Base-by-base conservation (phyloP, 2,888 invertebrate species). In the Melieria picta region DNA sequence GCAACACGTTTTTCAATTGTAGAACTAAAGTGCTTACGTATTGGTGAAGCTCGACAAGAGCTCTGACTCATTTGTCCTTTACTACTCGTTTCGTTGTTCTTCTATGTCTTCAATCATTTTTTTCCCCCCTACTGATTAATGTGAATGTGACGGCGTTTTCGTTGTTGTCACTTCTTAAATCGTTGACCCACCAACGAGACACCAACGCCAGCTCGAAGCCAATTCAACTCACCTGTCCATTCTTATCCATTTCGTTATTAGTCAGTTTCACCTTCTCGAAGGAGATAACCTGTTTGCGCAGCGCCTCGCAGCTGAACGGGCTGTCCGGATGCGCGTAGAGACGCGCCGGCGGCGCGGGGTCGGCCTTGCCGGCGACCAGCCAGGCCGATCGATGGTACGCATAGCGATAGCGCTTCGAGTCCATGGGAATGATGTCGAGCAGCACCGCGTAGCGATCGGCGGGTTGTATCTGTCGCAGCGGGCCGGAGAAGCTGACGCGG, bases 191-290 rank as follows among this genome's bases (percentile, higher is more conserved):
- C 46, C 5, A 7, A 5, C 5, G 13, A 47, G 13, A 47, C 56
- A 16, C 30, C 13, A 65, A 13, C 42, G 45, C 56, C 47, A n/a
- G 11, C 43, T 45, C 50, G 16, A 3, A 63, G 46, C 46, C 62
- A 5, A 48, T 58, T 69, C 63, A 10, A 89, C 93, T 90, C 88
- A 97, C 97, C 90, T 97, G 96, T 87, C 96, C 96, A 82, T 94
- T 94, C 86, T 95, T 95, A 88, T 96, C 96, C 93, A 97, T 94
- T 89, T 98, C 97, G 88, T 98, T 98, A 89, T 98, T 98, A 86
- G 98, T 98, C 82, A 98, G 91, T 88, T 98, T 98, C 87, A 98
- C 95, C 89, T 98, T 98, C 89, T 98, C 98, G 88, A 98, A 98
- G 80, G 97, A 96, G 84, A 98, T 95, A 85, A 97, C 96, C 89